Base-by-base conservation (phyloP, 2,888 invertebrate species). In the Drosophila melanosoma region DNA sequence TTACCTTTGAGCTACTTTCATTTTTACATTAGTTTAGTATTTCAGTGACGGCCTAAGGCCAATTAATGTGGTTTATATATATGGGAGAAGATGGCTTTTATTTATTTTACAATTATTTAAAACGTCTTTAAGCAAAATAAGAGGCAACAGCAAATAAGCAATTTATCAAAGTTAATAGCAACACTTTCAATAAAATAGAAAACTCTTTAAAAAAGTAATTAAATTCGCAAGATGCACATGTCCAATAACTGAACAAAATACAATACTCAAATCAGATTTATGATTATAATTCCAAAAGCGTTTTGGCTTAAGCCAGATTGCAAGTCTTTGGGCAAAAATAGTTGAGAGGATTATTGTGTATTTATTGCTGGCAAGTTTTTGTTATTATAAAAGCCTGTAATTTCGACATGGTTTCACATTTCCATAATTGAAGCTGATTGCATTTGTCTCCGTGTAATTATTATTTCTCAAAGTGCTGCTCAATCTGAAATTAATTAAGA, bases 1-100 rank as follows among this genome's bases (percentile, higher is more conserved):
- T 33, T 23, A 29, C 20, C 5, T 12, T 59, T 32, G 32, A 49
- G 42, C 17, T 23, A 11, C 12, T 52, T 66, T 66, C 40, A 45
- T 32, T 29, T 32, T 53, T 42, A 23, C 56, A 56, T 51, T 56
- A 11, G 38, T 8, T 51, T 40, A 11, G 29, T 35, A 56, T 12
- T 49, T 20, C 17, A 17, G 7, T 23, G 29, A 10, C 5, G 12
- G 17, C 12, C 6, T 11, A 17, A 38, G 15, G 49, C 20, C 17
- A n/a, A 7, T 11, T 15, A 15, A 42, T 7, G 5, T 40, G 29
- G 40, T 51, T 66, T 61, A n/a, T 35, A 15, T n/a, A n/a, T 11
- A 42, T n/a, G 6, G n/a, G 6, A 11, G 7, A 23, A 45, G 1
- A 7, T 2, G 20, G 11, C 5, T 29, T 17, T 17, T 17, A 48